phyloP scores from a whole-genome alignment of 2,888 invertebrate species.

The Malthinus seriepunctatus region DNA sequence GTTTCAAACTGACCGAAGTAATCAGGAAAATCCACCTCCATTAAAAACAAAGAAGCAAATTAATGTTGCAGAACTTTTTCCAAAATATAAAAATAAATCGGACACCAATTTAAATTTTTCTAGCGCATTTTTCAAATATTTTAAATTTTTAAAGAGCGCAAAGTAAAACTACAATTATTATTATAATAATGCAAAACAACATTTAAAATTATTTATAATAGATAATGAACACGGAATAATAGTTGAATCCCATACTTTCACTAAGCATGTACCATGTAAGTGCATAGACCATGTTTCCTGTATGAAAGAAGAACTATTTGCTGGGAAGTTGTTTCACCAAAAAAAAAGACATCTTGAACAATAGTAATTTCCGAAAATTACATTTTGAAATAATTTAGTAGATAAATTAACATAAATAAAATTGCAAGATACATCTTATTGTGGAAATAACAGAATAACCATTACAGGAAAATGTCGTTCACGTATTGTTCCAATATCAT shows the following conservation, averaged over 20 bases:
- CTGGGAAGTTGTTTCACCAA: slow-evolving; percentile 2
- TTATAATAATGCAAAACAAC: slow-evolving; percentile 28
- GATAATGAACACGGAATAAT: slow-evolving; percentile 15
- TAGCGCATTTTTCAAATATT: too few relatives aligned
- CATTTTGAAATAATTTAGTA: background rate
- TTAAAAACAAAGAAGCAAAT: background rate
- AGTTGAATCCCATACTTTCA: slow-evolving; percentile 30
- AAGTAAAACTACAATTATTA: background rate
- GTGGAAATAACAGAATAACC: too few relatives aligned
- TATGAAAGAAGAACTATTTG: slow-evolving; percentile 31
- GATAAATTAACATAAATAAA: too few relatives aligned
- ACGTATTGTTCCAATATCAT: too few relatives aligned
- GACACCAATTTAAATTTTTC: background rate
- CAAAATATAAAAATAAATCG: background rate
- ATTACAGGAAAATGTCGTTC: too few relatives aligned
- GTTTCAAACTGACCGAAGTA: too few relatives aligned
- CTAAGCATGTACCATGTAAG: slow-evolving; percentile 34
- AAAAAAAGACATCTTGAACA: slow-evolving; percentile 1
- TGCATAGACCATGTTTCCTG: slow-evolving; percentile 40
- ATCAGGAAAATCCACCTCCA: background rate
- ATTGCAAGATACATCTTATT: too few relatives aligned
- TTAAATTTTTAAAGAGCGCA: background rate
- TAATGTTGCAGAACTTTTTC: background rate
- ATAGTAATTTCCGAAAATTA: background rate
- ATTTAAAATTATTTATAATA: slow-evolving; percentile 27